These are phyloP conservation scores for Aromia moschata DNA, from an alignment of 2,888 invertebrate species.

Conservation along the genomic window DNA sequence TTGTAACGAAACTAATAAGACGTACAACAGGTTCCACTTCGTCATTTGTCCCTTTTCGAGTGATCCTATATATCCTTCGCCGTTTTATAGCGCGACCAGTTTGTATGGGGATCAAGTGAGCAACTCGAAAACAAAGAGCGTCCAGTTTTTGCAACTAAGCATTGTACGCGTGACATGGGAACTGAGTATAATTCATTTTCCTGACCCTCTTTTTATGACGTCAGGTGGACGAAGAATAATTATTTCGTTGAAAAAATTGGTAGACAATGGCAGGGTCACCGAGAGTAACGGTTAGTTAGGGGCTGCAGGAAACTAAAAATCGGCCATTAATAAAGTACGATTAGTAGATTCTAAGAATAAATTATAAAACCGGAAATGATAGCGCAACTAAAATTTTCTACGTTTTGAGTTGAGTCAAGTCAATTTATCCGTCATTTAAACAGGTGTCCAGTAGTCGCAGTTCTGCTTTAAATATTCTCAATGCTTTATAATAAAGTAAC, in stretches of 20 bases:
- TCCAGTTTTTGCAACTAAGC: conserved; percentile 39
- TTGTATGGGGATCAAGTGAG: conserved; percentile 33
- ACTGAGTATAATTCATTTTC: conserved; percentile 34
- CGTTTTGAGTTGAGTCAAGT: too few relatives aligned
- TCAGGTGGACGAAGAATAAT: conserved; percentile 29
- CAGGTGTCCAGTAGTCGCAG: too few relatives aligned
- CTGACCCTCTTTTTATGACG: conserved; percentile 22
- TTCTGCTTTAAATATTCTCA: too few relatives aligned
- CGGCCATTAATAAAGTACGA: too few relatives aligned
- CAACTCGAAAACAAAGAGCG: conserved; percentile 39
- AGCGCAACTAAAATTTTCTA: too few relatives aligned
- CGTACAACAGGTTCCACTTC: conserved; percentile 13
- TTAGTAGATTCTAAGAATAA: too few relatives aligned
- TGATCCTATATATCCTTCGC: conserved; percentile 16
- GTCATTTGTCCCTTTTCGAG: conserved; percentile 4
- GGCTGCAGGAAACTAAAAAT: too few relatives aligned
- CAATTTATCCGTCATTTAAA: too few relatives aligned
- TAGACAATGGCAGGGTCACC: conserved; percentile 9
- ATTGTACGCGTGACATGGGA: conserved; percentile 41
- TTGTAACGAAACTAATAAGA: neutral
- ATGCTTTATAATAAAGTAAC: too few relatives aligned
- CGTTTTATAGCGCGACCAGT: conserved; percentile 30
- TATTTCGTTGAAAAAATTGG: conserved; percentile 17
- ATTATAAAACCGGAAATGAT: too few relatives aligned
- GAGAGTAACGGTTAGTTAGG: conserved; percentile 6